These are phyloP conservation scores for Epiblema foenella DNA, from an alignment of 2,888 invertebrate species.

Conservation along the genomic window DNA sequence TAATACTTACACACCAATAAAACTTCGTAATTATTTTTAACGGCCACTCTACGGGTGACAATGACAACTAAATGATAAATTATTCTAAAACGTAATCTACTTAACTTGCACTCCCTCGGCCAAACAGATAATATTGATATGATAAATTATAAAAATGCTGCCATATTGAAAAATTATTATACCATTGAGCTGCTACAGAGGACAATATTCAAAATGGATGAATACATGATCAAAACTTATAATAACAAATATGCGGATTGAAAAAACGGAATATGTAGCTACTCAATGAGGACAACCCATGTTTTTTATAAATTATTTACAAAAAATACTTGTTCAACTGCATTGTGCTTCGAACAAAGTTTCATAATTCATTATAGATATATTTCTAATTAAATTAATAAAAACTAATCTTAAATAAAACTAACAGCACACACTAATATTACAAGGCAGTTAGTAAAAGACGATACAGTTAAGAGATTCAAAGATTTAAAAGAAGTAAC, in stretches of 20 bases:
- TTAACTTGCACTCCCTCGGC: conserved; percentile 60
- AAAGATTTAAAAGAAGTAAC: conserved; percentile 14
- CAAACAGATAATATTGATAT: conserved; percentile 47
- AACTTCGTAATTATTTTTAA: conserved; percentile 20
- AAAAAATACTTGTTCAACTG: conserved; percentile 16
- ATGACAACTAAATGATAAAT: conserved; percentile 1
- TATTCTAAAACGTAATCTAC: conserved; percentile 31
- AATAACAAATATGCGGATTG: conserved; percentile 5
- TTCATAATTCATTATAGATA: background rate
- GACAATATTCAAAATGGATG: conserved; percentile 49
- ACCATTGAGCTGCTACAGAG: conserved; percentile 52
- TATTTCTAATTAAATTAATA: background rate
- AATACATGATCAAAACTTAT: background rate
- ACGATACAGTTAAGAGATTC: conserved; percentile 30
- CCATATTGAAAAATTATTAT: conserved; percentile 8
- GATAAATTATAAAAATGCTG: conserved; percentile 23
- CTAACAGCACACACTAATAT: too few relatives aligned
- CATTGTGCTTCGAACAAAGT: conserved; percentile 12
- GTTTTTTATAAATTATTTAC: conserved; percentile 28
- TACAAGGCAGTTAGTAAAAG: conserved; percentile 27
- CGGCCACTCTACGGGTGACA: conserved; percentile 1
- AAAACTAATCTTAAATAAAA: too few relatives aligned
- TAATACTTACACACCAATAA: conserved; percentile 12
- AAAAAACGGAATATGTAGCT: conserved; percentile 29
- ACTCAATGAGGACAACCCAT: conserved; percentile 39